These are phyloP conservation scores for Blennius ocellaris DNA, from an alignment of 2,113 vertebrate species.

Conservation along the genomic window DNA sequence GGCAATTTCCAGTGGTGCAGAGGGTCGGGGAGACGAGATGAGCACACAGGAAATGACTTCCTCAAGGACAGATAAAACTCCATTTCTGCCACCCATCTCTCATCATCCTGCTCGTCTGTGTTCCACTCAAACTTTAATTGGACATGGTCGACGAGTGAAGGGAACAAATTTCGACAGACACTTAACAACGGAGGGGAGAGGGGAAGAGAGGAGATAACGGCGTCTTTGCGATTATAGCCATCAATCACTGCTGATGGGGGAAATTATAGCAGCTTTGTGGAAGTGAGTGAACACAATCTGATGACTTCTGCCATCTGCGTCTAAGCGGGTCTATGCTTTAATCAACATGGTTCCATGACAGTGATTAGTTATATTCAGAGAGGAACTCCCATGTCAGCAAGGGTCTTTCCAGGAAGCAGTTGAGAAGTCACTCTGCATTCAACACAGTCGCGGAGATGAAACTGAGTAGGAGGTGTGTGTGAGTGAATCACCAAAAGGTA, in stretches of 20 bases:
- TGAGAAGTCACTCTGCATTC: constrained; percentile 36
- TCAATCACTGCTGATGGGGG: constrained; percentile 67
- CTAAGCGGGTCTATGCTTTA: constrained; percentile 69
- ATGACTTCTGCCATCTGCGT: constrained; percentile 69
- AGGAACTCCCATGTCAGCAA: constrained; percentile 65
- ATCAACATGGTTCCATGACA: constrained; percentile 63
- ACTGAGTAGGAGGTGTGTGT: neutral
- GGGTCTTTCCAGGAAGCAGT: constrained; percentile 33
- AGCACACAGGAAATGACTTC: constrained; percentile 75
- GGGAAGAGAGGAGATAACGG: constrained; percentile 54
- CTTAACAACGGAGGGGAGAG: constrained; percentile 55
- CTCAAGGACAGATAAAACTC: constrained; percentile 75
- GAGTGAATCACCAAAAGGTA: constrained; percentile 12
- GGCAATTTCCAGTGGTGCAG: constrained; percentile 55
- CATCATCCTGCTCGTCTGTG: constrained; percentile 46
- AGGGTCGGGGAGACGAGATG: constrained; percentile 53
- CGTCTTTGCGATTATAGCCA: constrained; percentile 57
- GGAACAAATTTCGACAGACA: constrained; percentile 73
- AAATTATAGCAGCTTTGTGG: constrained; percentile 58
- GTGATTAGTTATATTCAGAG: constrained; percentile 72
- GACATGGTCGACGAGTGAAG: constrained; percentile 69
- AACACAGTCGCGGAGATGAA: constrained; percentile 33
- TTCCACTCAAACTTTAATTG: constrained; percentile 73
- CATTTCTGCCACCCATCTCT: constrained; percentile 44
- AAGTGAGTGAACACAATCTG: constrained; percentile 68